Base-by-base conservation (phyloP, 2,888 invertebrate species). In the Caprella mutica region DNA sequence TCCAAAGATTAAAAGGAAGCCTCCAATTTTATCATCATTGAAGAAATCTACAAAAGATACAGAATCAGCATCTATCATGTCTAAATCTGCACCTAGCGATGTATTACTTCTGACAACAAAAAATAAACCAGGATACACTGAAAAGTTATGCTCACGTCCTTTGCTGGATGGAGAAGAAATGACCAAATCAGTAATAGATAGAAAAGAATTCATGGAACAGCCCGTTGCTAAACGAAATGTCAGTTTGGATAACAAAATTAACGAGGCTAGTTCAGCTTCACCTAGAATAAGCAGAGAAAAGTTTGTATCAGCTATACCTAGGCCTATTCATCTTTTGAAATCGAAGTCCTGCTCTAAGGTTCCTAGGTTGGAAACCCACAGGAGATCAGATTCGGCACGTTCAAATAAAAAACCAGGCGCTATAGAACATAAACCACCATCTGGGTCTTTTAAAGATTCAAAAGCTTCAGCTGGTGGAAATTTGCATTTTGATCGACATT, bases 171-270 rank as follows among this genome's bases (percentile, higher is more conserved):
- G n/a, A n/a, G 55, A 55, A 19, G 26, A 58, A 17, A 61, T 61
- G 61, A 61, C 61, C 14, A 61, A 61, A 43, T 61, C 61, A 5
- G 61, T 61, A 1, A 61, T 61, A 42, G 61, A 58, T 40, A 30
- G 61, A 23, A 58, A 61, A 39, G 61, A 61, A 44, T 61, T 55
- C 48, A 61, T 58, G 42, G 58, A 58, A 19, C 61, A 61, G 30
- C 58, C 58, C 1, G 55, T 55, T 1, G 52, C 61, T 17, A 55
- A 55, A 17, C 56, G 57, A 21, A 61, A 61, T 27, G 61, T 61
- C 23, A 61, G 61, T 38, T 50, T 61, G 12, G 58, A 58, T 40
- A 58, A 61, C 40, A 61, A 61, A 39, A 61, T 61, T 27, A 61
- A 61, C 29, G 61, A 61, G 35, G 58, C 48, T n/a, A n/a, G n/a